Evolutionary conservation across 2,797 vertebrate species (phyloP).

Genomic region (Sparidentex hasta): DNA sequence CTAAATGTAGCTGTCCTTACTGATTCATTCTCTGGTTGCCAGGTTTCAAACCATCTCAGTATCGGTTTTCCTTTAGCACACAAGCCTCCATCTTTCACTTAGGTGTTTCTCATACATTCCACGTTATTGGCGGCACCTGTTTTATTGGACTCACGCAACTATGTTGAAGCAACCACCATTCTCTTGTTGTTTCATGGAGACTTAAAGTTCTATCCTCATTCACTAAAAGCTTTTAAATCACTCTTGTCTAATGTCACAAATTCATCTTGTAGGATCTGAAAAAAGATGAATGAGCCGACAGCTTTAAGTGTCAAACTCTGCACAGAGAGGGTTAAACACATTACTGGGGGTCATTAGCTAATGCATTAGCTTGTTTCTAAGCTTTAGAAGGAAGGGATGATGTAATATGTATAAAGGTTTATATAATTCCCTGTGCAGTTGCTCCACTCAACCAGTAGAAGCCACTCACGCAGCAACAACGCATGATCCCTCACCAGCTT

Average conservation of each 20-base stretch:
- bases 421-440: background rate
- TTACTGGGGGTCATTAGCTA: constrained; percentile 3
- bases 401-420: background rate
- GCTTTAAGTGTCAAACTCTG: background rate
- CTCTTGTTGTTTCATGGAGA: too few species aligned
- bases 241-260: constrained; percentile 11
- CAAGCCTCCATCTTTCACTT: too few species aligned
- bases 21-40: too few species aligned
- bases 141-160: too few species aligned
- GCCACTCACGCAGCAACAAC: constrained; percentile 27
- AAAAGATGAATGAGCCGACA: constrained; percentile 12
- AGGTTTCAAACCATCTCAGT: too few species aligned
- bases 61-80: too few species aligned
- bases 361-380: background rate
- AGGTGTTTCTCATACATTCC: too few species aligned
- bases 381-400: background rate
- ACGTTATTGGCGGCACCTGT: too few species aligned
- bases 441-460: constrained; percentile 22
- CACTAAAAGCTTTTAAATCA: background rate
- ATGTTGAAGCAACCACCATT: too few species aligned
- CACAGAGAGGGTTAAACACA: constrained; percentile 7
- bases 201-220: background rate
- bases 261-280: constrained; percentile 7
- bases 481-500: constrained; percentile 44
- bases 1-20: too few species aligned